A percentile compares a stretch with the other conserved stretches of the same genome.
phyloP scores from a whole-genome alignment of 2,113 vertebrate species.

The Syrrhaptes paradoxus region DNA sequence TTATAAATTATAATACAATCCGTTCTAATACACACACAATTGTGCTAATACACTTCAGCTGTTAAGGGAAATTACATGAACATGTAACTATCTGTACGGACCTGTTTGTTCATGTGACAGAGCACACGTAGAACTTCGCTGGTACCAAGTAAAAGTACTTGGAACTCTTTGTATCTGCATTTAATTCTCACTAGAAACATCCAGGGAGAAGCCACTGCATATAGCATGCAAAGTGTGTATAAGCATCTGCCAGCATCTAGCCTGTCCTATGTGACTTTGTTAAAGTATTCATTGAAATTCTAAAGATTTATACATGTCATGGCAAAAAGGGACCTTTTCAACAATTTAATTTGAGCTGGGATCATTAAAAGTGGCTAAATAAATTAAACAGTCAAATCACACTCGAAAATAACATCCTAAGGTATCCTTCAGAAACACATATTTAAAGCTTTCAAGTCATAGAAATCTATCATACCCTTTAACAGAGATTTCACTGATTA shows the following conservation, averaged over 20 bases:
- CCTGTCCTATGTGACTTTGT: background rate
- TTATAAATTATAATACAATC: background rate
- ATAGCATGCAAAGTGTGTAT: background rate
- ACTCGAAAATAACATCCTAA: background rate
- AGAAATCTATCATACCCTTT: background rate
- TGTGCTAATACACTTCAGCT: background rate
- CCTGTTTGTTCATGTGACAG: background rate
- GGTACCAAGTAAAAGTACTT: background rate
- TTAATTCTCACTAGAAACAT: background rate
- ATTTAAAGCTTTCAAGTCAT: background rate
- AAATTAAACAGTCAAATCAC: background rate
- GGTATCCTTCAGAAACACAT: background rate
- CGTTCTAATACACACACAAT: background rate
- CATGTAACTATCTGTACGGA: background rate
- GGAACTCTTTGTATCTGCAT: background rate
- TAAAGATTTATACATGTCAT: background rate
- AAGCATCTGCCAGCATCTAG: background rate
- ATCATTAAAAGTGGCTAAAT: background rate
- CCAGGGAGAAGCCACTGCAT: background rate
- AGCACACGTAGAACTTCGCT: background rate
- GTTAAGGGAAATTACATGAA: background rate
- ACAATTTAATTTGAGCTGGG: background rate
- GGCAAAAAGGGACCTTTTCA: background rate
- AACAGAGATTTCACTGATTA: background rate
- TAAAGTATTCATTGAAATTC: background rate